These are phyloP conservation scores for Mallotus villosus DNA, from an alignment of 2,797 vertebrate species.

Conservation along the genomic window DNA sequence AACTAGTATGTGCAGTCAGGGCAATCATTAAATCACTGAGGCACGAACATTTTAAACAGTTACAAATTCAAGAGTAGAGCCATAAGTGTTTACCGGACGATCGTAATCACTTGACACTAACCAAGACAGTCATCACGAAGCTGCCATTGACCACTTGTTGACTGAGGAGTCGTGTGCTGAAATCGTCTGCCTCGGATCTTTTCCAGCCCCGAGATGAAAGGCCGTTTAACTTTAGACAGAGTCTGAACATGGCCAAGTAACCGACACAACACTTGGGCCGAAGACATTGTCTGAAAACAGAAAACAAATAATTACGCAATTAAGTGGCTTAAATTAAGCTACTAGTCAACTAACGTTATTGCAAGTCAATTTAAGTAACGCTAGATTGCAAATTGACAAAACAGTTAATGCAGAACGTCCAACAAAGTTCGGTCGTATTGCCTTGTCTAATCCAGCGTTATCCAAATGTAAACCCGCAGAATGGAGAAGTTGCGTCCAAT, in stretches of 20 bases:
- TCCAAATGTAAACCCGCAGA: too few species aligned
- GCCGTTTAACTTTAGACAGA: constrained; percentile 1
- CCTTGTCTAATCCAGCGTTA: too few species aligned
- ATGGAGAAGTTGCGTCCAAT: too few species aligned
- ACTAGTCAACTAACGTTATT: too few species aligned
- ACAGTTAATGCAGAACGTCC: too few species aligned
- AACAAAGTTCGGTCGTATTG: too few species aligned
- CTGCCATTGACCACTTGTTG: constrained; percentile 41
- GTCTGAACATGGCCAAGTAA: neutral
- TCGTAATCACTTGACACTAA: constrained; percentile 46
- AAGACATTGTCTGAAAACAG: neutral
- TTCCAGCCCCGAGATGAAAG: neutral
- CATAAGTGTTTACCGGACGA: neutral
- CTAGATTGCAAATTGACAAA: too few species aligned
- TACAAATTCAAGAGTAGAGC: too few species aligned
- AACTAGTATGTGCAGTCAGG: too few species aligned
- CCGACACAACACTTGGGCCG: constrained; percentile 18
- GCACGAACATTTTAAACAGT: too few species aligned
- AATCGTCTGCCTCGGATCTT: constrained; percentile 14
- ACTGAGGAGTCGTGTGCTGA: constrained; percentile 18
- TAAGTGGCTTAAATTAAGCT: neutral
- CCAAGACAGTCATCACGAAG: constrained; percentile 61
- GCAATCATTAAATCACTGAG: too few species aligned
- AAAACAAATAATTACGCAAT: neutral
- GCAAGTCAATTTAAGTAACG: too few species aligned